Evolutionary conservation across 2,797 vertebrate species (phyloP).

Genomic region (Diceros bicornis): DNA sequence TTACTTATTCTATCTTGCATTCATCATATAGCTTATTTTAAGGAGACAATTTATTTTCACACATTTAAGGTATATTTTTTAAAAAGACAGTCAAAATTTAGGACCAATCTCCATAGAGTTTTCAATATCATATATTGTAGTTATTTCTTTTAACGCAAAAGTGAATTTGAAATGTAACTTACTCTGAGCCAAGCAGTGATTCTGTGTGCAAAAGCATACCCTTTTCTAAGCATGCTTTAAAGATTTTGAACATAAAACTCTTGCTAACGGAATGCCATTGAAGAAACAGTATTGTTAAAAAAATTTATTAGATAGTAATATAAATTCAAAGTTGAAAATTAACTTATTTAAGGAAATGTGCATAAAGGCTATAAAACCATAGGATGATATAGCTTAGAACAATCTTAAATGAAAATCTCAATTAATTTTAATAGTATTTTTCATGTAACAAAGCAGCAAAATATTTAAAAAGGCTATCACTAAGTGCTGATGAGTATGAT

Average conservation of each 20-base stretch:
- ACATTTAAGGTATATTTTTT: neutral
- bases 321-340: neutral
- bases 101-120: neutral
- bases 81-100: constrained; percentile 1
- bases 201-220: neutral
- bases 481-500: neutral
- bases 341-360: neutral
- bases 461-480: neutral
- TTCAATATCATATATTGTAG: neutral
- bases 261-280: neutral
- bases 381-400: neutral
- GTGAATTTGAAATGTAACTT: neutral
- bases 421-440: neutral
- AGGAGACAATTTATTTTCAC: constrained; percentile 35
- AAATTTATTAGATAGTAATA: neutral
- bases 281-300: neutral
- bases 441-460: neutral
- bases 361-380: neutral
- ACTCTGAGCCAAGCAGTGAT: neutral
- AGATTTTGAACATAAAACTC: neutral
- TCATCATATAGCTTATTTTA: constrained; percentile 47
- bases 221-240: neutral
- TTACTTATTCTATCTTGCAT: neutral
- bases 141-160: constrained; percentile 16
- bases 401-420: neutral